Percentiles rank a stretch among this genome's conserved stretches.
These are phyloP conservation scores for Chrysolina oricalcia DNA, from an alignment of 2,888 invertebrate genomes.

Conservation along the genomic window DNA sequence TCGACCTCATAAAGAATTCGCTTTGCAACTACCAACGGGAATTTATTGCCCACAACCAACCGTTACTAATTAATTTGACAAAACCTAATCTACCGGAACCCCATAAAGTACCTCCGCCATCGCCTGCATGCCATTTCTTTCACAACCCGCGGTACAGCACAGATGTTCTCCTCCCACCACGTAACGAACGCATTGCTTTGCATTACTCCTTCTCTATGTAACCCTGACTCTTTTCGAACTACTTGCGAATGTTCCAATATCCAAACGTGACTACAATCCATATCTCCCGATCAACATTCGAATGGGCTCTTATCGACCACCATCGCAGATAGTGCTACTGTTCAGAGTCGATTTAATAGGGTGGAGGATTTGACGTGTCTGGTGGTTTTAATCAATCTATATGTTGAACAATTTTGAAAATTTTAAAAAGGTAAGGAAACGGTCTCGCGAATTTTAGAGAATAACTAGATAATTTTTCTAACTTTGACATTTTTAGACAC, in stretches of 20 bases:
- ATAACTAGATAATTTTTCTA: no score
- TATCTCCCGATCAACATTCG: constrained; percentile 29
- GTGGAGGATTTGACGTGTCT: no score
- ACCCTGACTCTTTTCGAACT: not conserved
- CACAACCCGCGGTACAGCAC: not conserved
- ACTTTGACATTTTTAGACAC: no score
- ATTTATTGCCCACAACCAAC: constrained; percentile 35
- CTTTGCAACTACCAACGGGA: constrained; percentile 11
- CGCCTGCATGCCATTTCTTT: constrained; percentile 11
- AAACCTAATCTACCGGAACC: constrained; percentile 40
- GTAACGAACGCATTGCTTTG: not conserved
- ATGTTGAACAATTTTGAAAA: not conserved
- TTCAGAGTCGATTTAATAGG: not conserved
- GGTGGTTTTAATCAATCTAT: not conserved
- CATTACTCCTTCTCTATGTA: not conserved
- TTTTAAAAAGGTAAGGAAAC: not conserved
- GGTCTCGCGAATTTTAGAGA: no score
- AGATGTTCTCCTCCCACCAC: not conserved
- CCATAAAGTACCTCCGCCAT: constrained; percentile 34
- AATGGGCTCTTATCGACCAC: constrained; percentile 39
- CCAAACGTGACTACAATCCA: constrained; percentile 35
- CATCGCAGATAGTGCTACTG: constrained; percentile 29
- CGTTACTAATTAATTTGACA: constrained; percentile 40
- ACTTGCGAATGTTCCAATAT: constrained; percentile 16
- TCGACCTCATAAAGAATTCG: constrained; percentile 25